phyloP scores from a whole-genome alignment of 2,113 vertebrate species.

The Sorex fumeus region DNA sequence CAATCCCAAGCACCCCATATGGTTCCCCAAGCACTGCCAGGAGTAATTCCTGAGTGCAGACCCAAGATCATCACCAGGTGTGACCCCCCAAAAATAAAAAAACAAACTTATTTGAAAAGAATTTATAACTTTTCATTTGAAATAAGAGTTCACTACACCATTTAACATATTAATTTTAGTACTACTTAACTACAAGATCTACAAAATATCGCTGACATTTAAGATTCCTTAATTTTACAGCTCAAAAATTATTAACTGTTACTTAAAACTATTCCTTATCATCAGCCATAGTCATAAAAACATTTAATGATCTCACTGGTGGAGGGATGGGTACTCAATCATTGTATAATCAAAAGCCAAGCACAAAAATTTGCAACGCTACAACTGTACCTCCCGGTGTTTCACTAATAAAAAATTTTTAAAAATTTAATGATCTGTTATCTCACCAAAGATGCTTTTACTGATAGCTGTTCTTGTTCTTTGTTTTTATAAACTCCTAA shows the following conservation, averaged over 20 bases:
- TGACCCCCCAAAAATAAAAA: too few relatives aligned
- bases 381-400: too few relatives aligned
- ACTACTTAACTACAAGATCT: neutral
- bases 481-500: slow-evolving; percentile 91
- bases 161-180: slow-evolving; percentile 27
- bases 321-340: too few relatives aligned
- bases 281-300: slow-evolving; percentile 34
- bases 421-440: slow-evolving; percentile 28
- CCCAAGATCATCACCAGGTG: too few relatives aligned
- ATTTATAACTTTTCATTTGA: slow-evolving; percentile 38
- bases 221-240: slow-evolving; percentile 16
- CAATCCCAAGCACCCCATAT: too few relatives aligned
- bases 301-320: slow-evolving; percentile 17
- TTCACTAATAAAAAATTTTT: too few relatives aligned
- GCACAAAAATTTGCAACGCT: too few relatives aligned
- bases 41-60: too few relatives aligned
- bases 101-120: neutral
- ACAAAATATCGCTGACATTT: slow-evolving; percentile 24
- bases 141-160: slow-evolving; percentile 10
- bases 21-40: too few relatives aligned
- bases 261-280: slow-evolving; percentile 60
- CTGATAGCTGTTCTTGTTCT: slow-evolving; percentile 89
- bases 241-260: slow-evolving; percentile 46
- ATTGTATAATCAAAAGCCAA: too few relatives aligned
- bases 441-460: slow-evolving; percentile 91